Evolutionary conservation across 2,113 vertebrate species (phyloP).

Genomic region (Proterorhinus semilunaris): DNA sequence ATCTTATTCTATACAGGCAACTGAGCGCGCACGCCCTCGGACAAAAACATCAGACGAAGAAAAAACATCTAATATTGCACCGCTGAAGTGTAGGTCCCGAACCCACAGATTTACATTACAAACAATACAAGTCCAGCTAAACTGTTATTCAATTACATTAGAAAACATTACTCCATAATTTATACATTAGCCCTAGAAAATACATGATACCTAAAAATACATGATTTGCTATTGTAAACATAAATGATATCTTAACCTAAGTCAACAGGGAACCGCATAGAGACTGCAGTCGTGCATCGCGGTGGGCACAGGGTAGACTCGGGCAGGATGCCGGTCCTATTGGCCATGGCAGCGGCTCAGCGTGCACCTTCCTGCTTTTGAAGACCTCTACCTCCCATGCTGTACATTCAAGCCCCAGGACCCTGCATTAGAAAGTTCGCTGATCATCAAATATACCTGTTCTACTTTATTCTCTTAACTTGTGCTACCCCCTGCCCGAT

Average conservation of each 20-base stretch:
- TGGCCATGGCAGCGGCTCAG: constrained; percentile 5
- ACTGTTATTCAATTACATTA: constrained; percentile 1
- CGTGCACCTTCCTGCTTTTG: constrained; percentile 15
- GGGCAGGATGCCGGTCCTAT: neutral
- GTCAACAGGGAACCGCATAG: constrained; percentile 8
- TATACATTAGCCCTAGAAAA: neutral
- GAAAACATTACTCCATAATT: neutral
- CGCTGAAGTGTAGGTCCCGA: neutral
- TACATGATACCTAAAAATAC: neutral
- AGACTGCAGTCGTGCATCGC: neutral
- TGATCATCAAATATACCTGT: neutral
- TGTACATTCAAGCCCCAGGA: neutral
- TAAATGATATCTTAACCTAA: constrained; percentile 4
- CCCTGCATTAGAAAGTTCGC: neutral
- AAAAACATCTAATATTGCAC: neutral
- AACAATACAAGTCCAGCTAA: neutral
- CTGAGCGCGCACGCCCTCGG: neutral
- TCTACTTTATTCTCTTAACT: neutral
- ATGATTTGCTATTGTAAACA: constrained; percentile 6
- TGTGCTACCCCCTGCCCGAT: no score
- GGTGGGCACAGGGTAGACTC: neutral
- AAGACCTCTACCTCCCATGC: neutral
- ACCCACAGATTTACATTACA: neutral
- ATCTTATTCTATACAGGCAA: neutral
- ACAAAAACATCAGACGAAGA: neutral